Percentiles rank a stretch among this genome's conserved stretches.
phyloP scores from a whole-genome alignment of 2,113 vertebrate species.

The Merops nubicus region DNA sequence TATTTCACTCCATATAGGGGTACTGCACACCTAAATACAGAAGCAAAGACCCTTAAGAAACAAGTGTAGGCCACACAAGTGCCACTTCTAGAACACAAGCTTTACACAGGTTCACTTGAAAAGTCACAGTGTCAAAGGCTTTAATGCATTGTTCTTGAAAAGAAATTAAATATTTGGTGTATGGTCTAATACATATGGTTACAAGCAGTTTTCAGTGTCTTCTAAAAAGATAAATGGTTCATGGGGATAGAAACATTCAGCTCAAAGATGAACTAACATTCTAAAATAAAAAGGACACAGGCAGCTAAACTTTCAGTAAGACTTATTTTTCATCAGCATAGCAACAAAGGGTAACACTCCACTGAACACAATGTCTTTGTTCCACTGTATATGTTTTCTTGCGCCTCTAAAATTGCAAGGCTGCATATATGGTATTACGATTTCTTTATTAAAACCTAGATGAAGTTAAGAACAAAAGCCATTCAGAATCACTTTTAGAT shows the following conservation, averaged over 20 bases:
- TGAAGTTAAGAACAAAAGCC: constrained; percentile 44
- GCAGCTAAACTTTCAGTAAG: not conserved
- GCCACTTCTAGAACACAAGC: not conserved
- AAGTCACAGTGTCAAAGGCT: not conserved
- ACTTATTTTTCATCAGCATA: constrained; percentile 17
- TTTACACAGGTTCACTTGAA: not conserved
- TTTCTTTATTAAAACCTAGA: constrained; percentile 30
- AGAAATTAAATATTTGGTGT: not conserved
- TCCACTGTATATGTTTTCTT: constrained; percentile 28
- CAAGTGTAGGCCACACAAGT: not conserved
- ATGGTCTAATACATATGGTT: not conserved
- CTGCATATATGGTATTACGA: not conserved
- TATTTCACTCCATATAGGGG: not conserved
- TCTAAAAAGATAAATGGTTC: not conserved
- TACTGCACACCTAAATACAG: not conserved
- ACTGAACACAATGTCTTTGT: not conserved
- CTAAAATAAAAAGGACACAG: constrained; percentile 3
- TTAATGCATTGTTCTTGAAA: not conserved
- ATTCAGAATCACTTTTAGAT: not conserved
- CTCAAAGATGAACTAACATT: not conserved
- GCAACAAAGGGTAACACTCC: not conserved
- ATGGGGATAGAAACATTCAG: not conserved
- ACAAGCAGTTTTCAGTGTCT: not conserved
- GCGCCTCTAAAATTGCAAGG: constrained; percentile 6
- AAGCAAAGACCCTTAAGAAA: not conserved